A percentile compares a stretch with the other conserved stretches of the same genome.
Evolutionary conservation across 1,140 invertebrate genomes (phyloP).

Genomic region (Hydropsyche tenuis): DNA sequence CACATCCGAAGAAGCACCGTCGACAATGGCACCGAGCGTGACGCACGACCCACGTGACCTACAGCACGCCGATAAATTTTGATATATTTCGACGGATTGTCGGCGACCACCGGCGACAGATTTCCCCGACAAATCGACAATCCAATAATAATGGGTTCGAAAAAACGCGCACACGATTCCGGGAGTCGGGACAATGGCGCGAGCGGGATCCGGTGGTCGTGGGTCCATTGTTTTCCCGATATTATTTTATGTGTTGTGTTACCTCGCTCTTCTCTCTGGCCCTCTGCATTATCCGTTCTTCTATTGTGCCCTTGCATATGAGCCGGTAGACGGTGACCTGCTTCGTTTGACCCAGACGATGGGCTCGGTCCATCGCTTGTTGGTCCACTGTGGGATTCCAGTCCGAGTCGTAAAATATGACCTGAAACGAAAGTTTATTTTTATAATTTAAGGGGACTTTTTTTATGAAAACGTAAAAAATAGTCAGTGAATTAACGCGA

Average conservation of each 20-base stretch:
- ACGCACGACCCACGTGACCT: constrained; percentile 40
- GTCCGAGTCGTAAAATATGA: constrained; percentile 99
- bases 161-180: constrained; percentile 19
- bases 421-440: constrained; percentile 63
- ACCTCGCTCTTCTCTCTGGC: constrained; percentile 92
- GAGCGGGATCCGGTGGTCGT: not conserved
- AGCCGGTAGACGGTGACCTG: constrained; percentile 92
- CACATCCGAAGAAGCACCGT: not conserved
- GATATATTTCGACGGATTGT: constrained; percentile 42
- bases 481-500: constrained; percentile 8
- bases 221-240: not conserved
- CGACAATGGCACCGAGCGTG: constrained; percentile 42
- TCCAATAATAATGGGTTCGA: not conserved
- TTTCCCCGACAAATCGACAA: constrained; percentile 5
- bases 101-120: constrained; percentile 21
- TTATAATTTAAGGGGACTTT: not conserved
- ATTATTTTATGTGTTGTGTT: constrained; percentile 38
- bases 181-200: constrained; percentile 16
- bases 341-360: constrained; percentile 86
- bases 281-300: constrained; percentile 87
- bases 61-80: constrained; percentile 41
- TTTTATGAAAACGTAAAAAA: not conserved
- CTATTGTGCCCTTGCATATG: constrained; percentile 91
- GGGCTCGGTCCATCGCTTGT: constrained; percentile 92
- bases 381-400: constrained; percentile 98